A percentile compares a stretch with the other conserved stretches of the same genome.
Conservation (phyloP, 2,888 invertebrate genomes). For the Drosophila kambysellisi region DNA sequence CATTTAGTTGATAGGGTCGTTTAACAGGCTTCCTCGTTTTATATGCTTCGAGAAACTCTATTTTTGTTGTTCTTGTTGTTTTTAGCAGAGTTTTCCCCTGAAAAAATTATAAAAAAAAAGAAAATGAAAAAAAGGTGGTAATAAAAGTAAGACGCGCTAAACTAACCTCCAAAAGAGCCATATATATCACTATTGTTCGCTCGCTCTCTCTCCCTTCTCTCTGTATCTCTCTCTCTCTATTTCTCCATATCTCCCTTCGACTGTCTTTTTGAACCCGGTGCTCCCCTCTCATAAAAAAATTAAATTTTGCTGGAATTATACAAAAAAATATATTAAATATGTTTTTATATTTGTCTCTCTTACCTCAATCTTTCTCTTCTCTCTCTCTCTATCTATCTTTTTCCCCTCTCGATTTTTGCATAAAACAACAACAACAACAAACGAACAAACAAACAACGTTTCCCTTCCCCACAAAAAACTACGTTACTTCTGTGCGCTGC, state of each 20-base stretch:
- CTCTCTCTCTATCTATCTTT: conserved; percentile 28
- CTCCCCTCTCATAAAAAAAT: conserved; percentile 15
- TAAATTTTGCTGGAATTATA: conserved; percentile 19
- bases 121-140: conserved; percentile 69
- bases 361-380: conserved; percentile 34
- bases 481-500: conserved; percentile 65
- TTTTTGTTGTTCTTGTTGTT: conserved; percentile 81
- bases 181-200: conserved; percentile 45
- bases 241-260: conserved; percentile 20
- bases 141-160: conserved; percentile 77
- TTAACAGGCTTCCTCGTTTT: conserved; percentile 62
- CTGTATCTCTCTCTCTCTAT: conserved; percentile 30
- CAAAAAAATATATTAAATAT: conserved; percentile 44
- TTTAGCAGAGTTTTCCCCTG: conserved; percentile 61
- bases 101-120: conserved; percentile 45
- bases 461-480: conserved; percentile 15
- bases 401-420: conserved; percentile 57
- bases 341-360: conserved; percentile 35
- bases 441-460: conserved; percentile 51
- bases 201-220: conserved; percentile 38
- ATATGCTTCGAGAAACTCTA: conserved; percentile 84
- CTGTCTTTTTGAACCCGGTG: conserved; percentile 36
- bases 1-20: conserved; percentile 36
- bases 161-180: conserved; percentile 71
- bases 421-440: conserved; percentile 76